A percentile compares a stretch with the other conserved stretches of the same genome.
These are phyloP conservation scores for Leptinotarsa texana DNA, from an alignment of 1,140 invertebrate genomes.

Conservation along the genomic window DNA sequence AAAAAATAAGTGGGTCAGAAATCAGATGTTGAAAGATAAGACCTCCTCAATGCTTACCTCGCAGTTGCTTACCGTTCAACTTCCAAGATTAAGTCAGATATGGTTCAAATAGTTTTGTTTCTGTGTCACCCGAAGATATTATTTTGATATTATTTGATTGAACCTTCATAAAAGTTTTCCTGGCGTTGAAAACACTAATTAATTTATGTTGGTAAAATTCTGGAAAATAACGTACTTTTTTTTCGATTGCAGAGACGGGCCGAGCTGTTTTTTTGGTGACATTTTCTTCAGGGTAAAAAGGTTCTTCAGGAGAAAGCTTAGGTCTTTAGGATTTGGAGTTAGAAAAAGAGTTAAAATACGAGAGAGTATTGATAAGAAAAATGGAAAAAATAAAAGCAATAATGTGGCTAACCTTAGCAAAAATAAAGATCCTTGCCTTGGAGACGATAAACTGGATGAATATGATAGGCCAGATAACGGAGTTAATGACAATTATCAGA, in stretches of 20 bases:
- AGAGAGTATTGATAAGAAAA: neutral
- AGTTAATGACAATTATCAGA: no score
- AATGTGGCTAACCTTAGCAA: no score
- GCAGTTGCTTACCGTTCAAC: neutral
- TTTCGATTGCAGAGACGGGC: constrained; percentile 20
- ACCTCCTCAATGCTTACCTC: no score
- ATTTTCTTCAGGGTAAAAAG: constrained; percentile 16
- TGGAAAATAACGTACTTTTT: neutral
- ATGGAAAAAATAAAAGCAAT: no score
- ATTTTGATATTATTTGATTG: no score
- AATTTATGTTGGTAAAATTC: neutral
- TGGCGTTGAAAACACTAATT: neutral
- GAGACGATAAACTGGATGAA: no score
- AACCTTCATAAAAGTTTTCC: no score
- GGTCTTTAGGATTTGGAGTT: constrained; percentile 3
- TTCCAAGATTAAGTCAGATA: neutral
- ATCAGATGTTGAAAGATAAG: no score
- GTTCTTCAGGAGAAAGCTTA: constrained; percentile 8
- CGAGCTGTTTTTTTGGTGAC: constrained; percentile 15
- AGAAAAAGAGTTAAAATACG: constrained; percentile 14
- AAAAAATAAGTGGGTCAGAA: no score
- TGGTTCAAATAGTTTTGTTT: neutral
- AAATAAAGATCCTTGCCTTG: no score
- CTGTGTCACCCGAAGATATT: neutral
- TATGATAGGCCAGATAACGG: no score